Conservation (phyloP, 2,888 invertebrate genomes). For the Euzetes globulus region DNA sequence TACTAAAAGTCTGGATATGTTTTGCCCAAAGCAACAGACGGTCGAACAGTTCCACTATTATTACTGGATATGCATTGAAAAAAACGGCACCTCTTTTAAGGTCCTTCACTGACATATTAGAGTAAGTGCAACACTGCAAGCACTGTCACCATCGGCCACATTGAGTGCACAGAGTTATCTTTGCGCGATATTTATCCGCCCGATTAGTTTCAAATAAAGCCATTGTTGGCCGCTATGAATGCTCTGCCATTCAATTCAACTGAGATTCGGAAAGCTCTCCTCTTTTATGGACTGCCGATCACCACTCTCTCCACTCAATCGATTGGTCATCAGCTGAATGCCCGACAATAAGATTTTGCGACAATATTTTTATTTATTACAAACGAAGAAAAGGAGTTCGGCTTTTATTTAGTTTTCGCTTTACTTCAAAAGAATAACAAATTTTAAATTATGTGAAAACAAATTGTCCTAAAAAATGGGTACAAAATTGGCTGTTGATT, state of each 20-base stretch:
- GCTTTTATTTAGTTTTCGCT: neutral
- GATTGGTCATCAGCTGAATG: neutral
- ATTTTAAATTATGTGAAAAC: neutral
- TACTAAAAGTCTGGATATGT: neutral
- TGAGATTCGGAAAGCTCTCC: neutral
- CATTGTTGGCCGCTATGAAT: constrained; percentile 5
- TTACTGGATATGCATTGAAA: neutral
- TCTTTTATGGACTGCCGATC: neutral
- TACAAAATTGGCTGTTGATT: neutral
- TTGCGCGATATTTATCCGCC: constrained; percentile 18
- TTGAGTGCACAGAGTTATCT: neutral
- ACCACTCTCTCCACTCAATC: neutral
- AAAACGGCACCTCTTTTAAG: constrained; percentile 17
- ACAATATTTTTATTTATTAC: constrained; percentile 4
- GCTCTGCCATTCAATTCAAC: neutral
- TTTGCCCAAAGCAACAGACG: constrained; percentile 26
- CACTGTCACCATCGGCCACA: neutral
- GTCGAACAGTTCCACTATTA: constrained; percentile 19
- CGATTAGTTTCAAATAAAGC: constrained; percentile 29
- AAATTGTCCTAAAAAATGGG: neutral
- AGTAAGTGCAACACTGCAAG: neutral
- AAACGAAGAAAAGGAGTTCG: neutral
- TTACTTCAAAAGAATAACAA: neutral
- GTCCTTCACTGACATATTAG: neutral
- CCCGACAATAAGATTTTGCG: constrained; percentile 13